Base-by-base conservation (phyloP, 53 echinoderm and acorn worm species). In the Henricia sp. region DNA sequence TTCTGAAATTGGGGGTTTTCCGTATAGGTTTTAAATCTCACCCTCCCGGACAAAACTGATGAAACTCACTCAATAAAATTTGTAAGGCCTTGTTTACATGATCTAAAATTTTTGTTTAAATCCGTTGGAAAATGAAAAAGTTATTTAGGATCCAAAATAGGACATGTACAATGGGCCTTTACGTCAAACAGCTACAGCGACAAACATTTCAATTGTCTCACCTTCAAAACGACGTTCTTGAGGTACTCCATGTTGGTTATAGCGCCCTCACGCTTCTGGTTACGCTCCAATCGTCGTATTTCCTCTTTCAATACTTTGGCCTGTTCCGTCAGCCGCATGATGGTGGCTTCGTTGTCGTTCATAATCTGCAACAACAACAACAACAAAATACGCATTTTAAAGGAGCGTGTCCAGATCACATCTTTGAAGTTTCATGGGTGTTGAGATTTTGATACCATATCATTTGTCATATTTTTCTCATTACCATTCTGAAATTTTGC, bases 271-370 rank as follows among this genome's bases (percentile, higher is more conserved):
- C 97, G 82, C 73, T 92, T 77, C 72, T 97, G 97, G 83, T 97
- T 97, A 17, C 97, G 67, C 46, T 97, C 97, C 59, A 97, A 44
- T 37, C 97, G 70, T 60, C 97, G 46, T 67, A 97, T 97, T 68
- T 97, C 97, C 54, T 94, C 97, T 66, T 97, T 97, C 11, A 97
- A 67, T n/a, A 97, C 94, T 67, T 94, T 97, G 26, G 97, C 90
- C 54, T 97, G 97, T 50, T 97, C 97, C 1, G 97, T 92, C 76
- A 97, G 82, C 28, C 97, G 75, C 84, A 94, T 71, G 53, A 97
- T 97, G 48, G 94, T 92, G 26, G 97, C 91, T 82, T 97, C 97
- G 62, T 94, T 97, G 66, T 97, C 97, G 67, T 90, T 89, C 34
- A 92, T 97, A 50, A 97, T 97, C 97, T 97, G 41, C 29, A 69